Evolutionary conservation across 2,888 invertebrate species (phyloP).

Genomic region (Eupsilia transversa): DNA sequence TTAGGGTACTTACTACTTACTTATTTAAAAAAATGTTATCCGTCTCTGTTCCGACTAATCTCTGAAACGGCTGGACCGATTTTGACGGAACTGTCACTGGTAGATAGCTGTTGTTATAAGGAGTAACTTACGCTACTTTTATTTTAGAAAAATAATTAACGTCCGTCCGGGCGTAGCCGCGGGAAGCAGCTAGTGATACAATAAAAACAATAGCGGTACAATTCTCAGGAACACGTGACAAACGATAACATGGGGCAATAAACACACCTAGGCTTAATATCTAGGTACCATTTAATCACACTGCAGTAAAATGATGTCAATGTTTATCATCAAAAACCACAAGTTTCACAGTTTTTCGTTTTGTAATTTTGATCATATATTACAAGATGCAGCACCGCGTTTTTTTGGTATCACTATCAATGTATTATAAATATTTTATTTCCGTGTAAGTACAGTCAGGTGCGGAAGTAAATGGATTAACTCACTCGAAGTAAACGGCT

Average conservation of each 20-base stretch:
- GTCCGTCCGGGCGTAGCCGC: too few species aligned
- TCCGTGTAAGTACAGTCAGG: slow-evolving; percentile 14
- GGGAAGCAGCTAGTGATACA: too few species aligned
- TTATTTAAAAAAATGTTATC: too few species aligned
- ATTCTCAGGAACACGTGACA: slow-evolving; percentile 4
- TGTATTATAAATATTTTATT: slow-evolving; percentile 7
- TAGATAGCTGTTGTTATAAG: too few species aligned
- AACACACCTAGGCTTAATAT: slow-evolving; percentile 32
- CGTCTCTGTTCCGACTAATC: too few species aligned
- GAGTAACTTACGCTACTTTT: too few species aligned
- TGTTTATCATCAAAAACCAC: slow-evolving; percentile 6
- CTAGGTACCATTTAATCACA: slow-evolving; percentile 18
- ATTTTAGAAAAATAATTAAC: too few species aligned
- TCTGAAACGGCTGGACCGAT: too few species aligned
- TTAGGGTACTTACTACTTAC: too few species aligned
- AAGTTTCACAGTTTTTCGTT: not conserved
- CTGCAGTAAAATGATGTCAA: slow-evolving; percentile 40
- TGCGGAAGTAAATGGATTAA: not conserved
- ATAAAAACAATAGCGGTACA: too few species aligned
- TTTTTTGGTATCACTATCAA: not conserved
- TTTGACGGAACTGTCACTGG: too few species aligned
- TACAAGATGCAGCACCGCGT: not conserved
- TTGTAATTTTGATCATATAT: slow-evolving; percentile 22
- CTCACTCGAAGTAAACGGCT: not conserved
- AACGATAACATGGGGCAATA: slow-evolving; percentile 14